Percentiles rank a stretch among this genome's conserved stretches.
Conservation (phyloP, 2,888 invertebrate genomes). For the Pinctada fucata region DNA sequence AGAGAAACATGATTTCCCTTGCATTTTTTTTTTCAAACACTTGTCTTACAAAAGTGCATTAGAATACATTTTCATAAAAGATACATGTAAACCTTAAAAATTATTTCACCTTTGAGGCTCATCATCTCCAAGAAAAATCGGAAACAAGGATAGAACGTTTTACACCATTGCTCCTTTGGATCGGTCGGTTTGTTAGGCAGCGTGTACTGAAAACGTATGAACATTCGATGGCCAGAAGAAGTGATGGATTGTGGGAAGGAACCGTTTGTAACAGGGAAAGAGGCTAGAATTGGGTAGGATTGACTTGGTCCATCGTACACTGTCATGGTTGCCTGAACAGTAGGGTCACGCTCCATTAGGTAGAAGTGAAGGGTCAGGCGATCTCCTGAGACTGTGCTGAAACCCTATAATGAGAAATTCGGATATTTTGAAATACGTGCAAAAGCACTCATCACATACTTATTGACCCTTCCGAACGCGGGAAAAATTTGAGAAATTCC, state of each 20-base stretch:
- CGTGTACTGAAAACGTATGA: constrained; percentile 83
- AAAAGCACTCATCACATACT: too few species aligned
- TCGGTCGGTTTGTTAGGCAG: constrained; percentile 50
- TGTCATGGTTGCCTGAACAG: constrained; percentile 81
- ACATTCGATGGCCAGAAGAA: constrained; percentile 88
- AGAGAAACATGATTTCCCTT: too few species aligned
- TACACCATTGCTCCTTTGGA: constrained; percentile 51
- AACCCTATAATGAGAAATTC: constrained; percentile 50
- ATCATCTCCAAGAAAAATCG: constrained; percentile 62
- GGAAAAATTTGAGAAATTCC: too few species aligned
- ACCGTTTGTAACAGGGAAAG: constrained; percentile 87
- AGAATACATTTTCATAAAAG: too few species aligned
- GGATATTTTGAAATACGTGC: too few species aligned
- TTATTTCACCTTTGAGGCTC: constrained; percentile 21
- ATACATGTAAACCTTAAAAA: too few species aligned
- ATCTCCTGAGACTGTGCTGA: constrained; percentile 77
- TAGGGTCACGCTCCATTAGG: constrained; percentile 83
- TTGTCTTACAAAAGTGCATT: too few species aligned
- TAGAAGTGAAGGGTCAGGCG: constrained; percentile 91
- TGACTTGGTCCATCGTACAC: constrained; percentile 63
- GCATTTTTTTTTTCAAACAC: too few species aligned
- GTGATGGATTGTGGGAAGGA: constrained; percentile 88
- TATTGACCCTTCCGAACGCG: too few species aligned
- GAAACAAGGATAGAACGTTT: constrained; percentile 59
- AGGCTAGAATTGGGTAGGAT: constrained; percentile 83